Conservation (phyloP, 2,888 invertebrate genomes). For the Augiades crinisus region DNA sequence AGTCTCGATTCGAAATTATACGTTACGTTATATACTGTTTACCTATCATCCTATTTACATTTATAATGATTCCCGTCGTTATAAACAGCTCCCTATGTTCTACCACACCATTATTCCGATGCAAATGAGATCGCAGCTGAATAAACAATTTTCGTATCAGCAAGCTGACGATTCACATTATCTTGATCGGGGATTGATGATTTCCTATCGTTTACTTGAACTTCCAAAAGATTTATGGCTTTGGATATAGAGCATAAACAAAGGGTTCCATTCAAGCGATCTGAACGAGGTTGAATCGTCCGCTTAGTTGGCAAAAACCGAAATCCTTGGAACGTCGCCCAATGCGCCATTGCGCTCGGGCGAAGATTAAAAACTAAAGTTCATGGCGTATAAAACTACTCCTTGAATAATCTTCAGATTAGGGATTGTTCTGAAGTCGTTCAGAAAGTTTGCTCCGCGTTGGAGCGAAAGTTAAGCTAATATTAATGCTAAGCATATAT, state of each 20-base stretch:
- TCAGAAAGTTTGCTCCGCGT: slow-evolving; percentile 11
- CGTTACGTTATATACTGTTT: too few relatives aligned
- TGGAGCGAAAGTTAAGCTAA: not conserved
- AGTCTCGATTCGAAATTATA: too few relatives aligned
- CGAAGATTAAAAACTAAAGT: slow-evolving; percentile 25
- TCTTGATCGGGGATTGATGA: slow-evolving; percentile 9
- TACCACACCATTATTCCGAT: slow-evolving; percentile 6
- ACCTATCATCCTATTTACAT: too few relatives aligned
- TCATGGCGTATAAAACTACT: slow-evolving; percentile 17
- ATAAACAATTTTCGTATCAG: slow-evolving; percentile 6
- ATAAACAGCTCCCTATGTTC: not conserved
- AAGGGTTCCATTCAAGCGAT: slow-evolving; percentile 15
- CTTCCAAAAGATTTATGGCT: slow-evolving; percentile 23
- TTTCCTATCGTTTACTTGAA: slow-evolving; percentile 13
- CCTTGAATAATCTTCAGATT: slow-evolving; percentile 21
- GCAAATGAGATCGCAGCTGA: slow-evolving; percentile 14
- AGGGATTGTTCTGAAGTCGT: slow-evolving; percentile 23
- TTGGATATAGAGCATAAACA: slow-evolving; percentile 19
- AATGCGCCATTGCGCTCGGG: slow-evolving; percentile 14
- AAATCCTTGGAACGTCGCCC: slow-evolving; percentile 24
- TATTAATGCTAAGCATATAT: slow-evolving; percentile 1
- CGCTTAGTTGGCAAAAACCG: slow-evolving; percentile 21
- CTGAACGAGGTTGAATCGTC: slow-evolving; percentile 5
- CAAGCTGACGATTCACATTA: slow-evolving; percentile 17
- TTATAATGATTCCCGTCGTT: not conserved